A percentile compares a stretch with the other conserved stretches of the same genome.
Evolutionary conservation across 2,797 vertebrate genomes (phyloP).

Genomic region (Morelia viridis): DNA sequence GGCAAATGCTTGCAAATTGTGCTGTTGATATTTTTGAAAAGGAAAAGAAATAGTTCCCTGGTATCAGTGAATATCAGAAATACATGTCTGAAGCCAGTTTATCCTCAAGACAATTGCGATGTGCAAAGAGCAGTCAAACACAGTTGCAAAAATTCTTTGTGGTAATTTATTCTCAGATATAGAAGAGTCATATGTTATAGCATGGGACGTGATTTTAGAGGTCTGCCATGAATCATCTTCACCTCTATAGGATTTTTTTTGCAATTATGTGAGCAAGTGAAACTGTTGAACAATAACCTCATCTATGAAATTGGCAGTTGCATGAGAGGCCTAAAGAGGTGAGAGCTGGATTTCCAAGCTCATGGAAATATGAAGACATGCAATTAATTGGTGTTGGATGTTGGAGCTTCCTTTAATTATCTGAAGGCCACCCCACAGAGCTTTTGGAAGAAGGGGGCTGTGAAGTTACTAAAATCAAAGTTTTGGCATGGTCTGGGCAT

Average conservation of each 20-base stretch:
- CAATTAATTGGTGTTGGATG: neutral
- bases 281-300: neutral
- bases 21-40: neutral
- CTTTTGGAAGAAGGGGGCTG: neutral
- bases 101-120: neutral
- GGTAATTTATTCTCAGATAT: neutral
- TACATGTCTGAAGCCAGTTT: neutral
- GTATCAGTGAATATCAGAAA: neutral
- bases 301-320: neutral
- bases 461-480: neutral
- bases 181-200: neutral
- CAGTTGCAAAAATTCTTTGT: neutral
- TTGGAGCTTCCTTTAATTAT: neutral
- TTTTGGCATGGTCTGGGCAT: neutral
- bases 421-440: neutral
- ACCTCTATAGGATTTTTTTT: neutral
- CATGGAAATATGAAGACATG: neutral
- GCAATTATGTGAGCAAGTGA: neutral
- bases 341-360: neutral
- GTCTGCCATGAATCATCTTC: neutral
- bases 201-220: neutral
- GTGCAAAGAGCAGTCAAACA: neutral
- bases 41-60: neutral
- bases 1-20: neutral
- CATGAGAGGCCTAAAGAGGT: neutral